Conservation (phyloP, 2,113 vertebrate genomes). For the Megaceryle maxima region DNA sequence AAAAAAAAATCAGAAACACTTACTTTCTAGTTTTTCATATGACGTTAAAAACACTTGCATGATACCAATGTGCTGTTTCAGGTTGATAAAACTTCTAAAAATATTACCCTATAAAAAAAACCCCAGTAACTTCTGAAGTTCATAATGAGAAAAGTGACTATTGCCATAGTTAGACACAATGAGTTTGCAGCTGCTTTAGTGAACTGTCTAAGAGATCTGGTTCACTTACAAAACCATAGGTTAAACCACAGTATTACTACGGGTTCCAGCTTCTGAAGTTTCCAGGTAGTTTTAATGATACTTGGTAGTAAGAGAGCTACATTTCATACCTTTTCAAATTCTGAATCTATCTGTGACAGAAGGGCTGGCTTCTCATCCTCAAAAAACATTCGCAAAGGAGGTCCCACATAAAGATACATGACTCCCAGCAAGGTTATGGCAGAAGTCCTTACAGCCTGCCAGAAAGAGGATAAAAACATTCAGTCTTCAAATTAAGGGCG, state of each 20-base stretch:
- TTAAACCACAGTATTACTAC: not conserved
- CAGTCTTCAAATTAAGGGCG: not conserved
- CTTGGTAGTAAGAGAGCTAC: not conserved
- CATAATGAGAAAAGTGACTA: not conserved
- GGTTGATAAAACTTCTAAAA: not conserved
- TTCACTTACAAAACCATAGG: not conserved
- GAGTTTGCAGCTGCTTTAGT: not conserved
- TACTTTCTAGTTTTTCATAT: not conserved
- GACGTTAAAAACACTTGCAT: not conserved
- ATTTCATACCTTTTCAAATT: slow-evolving; percentile 92
- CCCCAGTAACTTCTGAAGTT: not conserved
- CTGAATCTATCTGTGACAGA: slow-evolving; percentile 92
- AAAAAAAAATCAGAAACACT: not conserved
- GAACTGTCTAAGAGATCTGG: rapidly evolving
- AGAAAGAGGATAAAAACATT: slow-evolving; percentile 25
- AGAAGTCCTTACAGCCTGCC: slow-evolving; percentile 89
- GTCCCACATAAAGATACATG: slow-evolving; percentile 95
- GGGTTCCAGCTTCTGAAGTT: not conserved
- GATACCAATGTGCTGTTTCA: rapidly evolving
- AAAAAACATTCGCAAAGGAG: slow-evolving; percentile 95
- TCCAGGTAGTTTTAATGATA: not conserved
- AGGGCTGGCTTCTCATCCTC: slow-evolving; percentile 98
- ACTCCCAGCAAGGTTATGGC: slow-evolving; percentile 93
- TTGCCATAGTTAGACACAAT: not conserved
- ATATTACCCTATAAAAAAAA: not conserved